phyloP scores from a whole-genome alignment of 53 echinoderm and acorn worm species.

The Holothuria leucospilota region DNA sequence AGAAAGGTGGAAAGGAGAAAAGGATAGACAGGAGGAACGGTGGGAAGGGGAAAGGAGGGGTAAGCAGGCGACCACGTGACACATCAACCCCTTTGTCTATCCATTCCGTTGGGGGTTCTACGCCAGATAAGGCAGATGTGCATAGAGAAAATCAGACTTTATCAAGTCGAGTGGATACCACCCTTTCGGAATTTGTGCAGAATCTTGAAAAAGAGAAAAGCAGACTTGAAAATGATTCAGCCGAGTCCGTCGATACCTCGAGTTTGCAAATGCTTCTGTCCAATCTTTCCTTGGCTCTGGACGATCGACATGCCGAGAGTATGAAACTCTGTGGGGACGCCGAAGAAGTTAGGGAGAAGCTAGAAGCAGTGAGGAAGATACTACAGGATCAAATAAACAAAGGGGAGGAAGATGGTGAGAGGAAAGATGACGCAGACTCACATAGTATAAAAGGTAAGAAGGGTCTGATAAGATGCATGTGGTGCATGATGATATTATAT shows the following conservation, averaged over 20 bases:
- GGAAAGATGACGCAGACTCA: conserved; percentile 11
- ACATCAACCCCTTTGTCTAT: not conserved
- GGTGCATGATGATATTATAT: too few species aligned
- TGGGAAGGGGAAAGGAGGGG: not conserved
- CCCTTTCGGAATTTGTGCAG: not conserved
- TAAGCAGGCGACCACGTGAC: conserved; percentile 2
- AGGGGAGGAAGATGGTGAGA: conserved; percentile 37
- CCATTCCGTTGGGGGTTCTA: not conserved
- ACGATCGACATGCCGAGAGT: conserved; percentile 69
- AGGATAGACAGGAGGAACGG: not conserved
- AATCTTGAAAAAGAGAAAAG: conserved; percentile 1
- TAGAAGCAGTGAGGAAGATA: conserved; percentile 57
- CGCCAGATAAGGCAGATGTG: not conserved
- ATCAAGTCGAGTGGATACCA: not conserved
- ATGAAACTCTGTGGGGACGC: conserved; percentile 67
- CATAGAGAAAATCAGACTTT: not conserved
- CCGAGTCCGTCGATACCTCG: conserved; percentile 46
- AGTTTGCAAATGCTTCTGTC: conserved; percentile 65
- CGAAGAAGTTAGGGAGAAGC: conserved; percentile 68
- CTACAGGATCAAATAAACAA: conserved; percentile 67
- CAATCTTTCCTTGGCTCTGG: conserved; percentile 64
- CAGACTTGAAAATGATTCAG: not conserved
- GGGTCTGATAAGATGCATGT: too few species aligned
- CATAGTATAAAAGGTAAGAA: conserved; percentile 24
- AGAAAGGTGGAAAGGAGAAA: not conserved